Evolutionary conservation across 92 coral and sea anemone genomes (phyloP), one percentile per base, ranked within the genome.

Genomic region (Blastomussa wellsi): DNA sequence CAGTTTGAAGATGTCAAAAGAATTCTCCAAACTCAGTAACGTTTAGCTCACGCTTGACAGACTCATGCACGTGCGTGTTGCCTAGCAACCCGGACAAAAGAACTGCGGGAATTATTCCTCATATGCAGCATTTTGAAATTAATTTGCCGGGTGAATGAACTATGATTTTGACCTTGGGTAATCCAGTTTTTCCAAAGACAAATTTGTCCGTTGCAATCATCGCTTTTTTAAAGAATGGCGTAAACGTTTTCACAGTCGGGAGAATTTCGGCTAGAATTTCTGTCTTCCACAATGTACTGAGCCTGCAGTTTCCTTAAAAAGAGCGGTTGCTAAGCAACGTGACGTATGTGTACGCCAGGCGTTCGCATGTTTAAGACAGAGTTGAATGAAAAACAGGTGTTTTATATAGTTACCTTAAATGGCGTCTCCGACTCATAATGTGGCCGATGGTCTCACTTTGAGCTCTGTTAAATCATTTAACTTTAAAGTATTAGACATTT

Each of bases 341-440:
- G 59, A 52, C 22, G 53, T 49, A 49, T 39, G 13, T 49, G 5
- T 49, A 49, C 1, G 53, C 0, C 59, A 44, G 12, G 6, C 6
- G 29, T 17, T 22, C 2, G 35, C 3, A 65, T 3, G 37, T 80
- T 12, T 12, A 51, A 51, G 4, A 51, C 16, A 51, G 6, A 68
- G 38, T 82, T 31, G 24, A 72, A 72, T n/a, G 49, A 71, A 29
- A 24, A 14, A 53, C 35, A 42, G 4, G 24, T 22, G 17, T 53
- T 53, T 47, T 32, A 49, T 9, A 20, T 31, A 38, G 38, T 83
- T 83, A 83, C 80, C 81, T 83, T 38, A 83, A 17, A 28, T 59
- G 31, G 11, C 87, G 87, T 74, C 87, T 41, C 24, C 81, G 72
- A 83, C 79, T 83, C 87, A 83, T 83, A 38, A 74, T 32, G 80